A percentile compares a stretch with the other conserved stretches of the same genome.
phyloP scores from a whole-genome alignment of 2,888 invertebrate species.

The Hyppa rectilinea region DNA sequence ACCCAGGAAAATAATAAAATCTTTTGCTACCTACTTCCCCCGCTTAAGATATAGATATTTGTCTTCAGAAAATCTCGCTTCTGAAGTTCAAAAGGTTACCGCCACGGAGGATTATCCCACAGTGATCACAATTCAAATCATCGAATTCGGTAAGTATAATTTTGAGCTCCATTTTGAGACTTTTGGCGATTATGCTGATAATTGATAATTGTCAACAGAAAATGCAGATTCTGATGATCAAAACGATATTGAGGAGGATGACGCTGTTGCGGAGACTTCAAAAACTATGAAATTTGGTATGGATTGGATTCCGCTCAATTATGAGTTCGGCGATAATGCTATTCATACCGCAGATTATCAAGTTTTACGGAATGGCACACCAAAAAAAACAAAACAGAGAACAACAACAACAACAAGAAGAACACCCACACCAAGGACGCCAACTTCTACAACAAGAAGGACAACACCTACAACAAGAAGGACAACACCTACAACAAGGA shows the following conservation, averaged over 20 bases:
- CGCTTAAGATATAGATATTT: conserved; percentile 1
- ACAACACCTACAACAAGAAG: no score
- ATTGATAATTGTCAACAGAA: neutral
- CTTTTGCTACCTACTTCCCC: conserved; percentile 48
- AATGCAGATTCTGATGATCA: neutral
- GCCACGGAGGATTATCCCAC: neutral
- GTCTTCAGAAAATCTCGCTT: neutral
- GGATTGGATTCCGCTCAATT: no score
- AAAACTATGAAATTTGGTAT: no score
- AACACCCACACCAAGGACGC: no score
- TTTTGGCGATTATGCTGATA: no score
- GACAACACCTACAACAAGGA: no score
- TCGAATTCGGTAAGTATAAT: neutral
- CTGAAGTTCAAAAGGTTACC: neutral
- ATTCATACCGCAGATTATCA: no score
- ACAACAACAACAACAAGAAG: no score
- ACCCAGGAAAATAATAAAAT: conserved; percentile 6
- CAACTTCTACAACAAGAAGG: no score
- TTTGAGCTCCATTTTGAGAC: neutral
- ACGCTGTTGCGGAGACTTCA: neutral
- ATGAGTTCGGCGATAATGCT: no score
- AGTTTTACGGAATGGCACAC: no score
- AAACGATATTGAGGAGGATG: neutral
- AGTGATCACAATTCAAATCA: neutral
- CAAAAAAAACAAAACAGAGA: no score